Conservation (phyloP, 2,113 vertebrate species). For the Varanus komodoensis region DNA sequence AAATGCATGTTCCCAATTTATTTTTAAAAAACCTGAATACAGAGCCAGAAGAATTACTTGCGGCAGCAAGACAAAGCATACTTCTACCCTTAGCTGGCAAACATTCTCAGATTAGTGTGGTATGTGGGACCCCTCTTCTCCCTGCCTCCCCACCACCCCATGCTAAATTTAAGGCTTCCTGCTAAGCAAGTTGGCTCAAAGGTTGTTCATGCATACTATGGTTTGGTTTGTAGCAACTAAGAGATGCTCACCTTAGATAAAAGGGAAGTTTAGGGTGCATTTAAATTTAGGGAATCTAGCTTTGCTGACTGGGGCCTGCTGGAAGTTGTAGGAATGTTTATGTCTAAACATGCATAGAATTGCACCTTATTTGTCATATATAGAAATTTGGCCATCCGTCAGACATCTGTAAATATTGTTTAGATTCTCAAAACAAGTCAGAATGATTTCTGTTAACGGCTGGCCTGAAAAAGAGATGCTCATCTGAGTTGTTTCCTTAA, state of each 20-base stretch:
- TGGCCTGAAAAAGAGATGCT: not conserved
- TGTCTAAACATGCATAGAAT: no score
- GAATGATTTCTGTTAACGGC: not conserved
- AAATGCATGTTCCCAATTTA: slow-evolving; percentile 40
- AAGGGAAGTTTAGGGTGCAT: no score
- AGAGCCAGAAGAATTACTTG: not conserved
- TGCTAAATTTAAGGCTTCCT: not conserved
- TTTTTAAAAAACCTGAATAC: not conserved
- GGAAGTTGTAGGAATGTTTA: no score
- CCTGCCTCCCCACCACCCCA: not conserved
- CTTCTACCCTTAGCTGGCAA: slow-evolving; percentile 20
- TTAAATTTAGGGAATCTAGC: no score
- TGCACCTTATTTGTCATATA: not conserved
- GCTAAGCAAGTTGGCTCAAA: not conserved
- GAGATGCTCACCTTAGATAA: not conserved
- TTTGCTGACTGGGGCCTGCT: no score
- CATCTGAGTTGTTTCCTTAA: not conserved
- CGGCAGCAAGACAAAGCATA: not conserved
- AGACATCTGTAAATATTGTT: not conserved
- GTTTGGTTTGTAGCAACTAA: not conserved
- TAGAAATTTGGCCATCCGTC: not conserved
- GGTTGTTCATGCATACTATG: not conserved
- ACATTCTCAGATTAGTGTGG: not conserved
- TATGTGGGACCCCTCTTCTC: not conserved
- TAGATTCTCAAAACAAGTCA: not conserved